These are phyloP conservation scores for Spicauda simplicius DNA, from an alignment of 2,888 invertebrate species.

Conservation along the genomic window DNA sequence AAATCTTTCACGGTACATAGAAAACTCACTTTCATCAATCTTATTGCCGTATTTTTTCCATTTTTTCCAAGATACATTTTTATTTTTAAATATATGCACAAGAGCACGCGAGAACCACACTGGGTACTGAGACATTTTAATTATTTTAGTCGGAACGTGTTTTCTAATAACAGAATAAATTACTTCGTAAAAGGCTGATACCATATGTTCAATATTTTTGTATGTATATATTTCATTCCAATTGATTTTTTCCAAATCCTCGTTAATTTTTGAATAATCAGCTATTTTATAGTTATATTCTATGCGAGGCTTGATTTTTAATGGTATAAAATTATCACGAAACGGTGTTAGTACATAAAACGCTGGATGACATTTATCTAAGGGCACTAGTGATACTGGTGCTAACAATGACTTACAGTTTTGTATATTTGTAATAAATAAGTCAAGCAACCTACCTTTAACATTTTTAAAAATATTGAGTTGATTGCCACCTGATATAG, in stretches of 20 bases:
- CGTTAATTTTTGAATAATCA: constrained; percentile 3
- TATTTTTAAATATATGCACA: constrained; percentile 37
- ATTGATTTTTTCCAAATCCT: neutral
- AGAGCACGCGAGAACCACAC: constrained; percentile 37
- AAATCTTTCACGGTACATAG: constrained; percentile 36
- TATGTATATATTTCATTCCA: neutral
- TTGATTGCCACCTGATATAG: no score
- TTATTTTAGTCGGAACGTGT: constrained; percentile 24
- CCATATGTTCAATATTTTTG: constrained; percentile 3
- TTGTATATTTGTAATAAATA: constrained; percentile 6
- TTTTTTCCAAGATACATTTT: constrained; percentile 39
- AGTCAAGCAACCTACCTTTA: neutral
- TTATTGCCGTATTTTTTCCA: constrained; percentile 39
- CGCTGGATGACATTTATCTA: neutral
- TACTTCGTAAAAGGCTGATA: neutral
- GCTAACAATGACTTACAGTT: neutral
- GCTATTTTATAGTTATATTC: no score
- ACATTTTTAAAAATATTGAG: neutral
- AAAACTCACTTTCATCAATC: constrained; percentile 37
- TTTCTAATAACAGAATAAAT: constrained; percentile 34
- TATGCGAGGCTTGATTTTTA: no score
- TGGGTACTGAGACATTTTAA: constrained; percentile 25
- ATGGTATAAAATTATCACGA: neutral
- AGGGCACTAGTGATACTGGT: neutral
- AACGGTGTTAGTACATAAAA: neutral